phyloP scores from a whole-genome alignment of 2,888 invertebrate species.

The Chloroclystis v-ata region DNA sequence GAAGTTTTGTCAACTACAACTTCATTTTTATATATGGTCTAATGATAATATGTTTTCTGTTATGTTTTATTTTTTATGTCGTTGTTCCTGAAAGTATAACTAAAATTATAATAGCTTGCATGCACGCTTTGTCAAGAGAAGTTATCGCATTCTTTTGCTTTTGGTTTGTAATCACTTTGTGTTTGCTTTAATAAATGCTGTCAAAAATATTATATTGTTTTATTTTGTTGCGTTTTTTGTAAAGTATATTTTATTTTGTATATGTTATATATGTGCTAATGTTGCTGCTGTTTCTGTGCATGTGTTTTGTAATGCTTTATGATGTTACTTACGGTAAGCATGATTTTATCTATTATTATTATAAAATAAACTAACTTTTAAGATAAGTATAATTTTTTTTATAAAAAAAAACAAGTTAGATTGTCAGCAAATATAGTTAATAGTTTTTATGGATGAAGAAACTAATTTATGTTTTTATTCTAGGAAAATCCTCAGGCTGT shows the following conservation, averaged over 20 bases:
- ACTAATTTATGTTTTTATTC: slow-evolving; percentile 22
- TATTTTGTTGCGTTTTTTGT: slow-evolving; percentile 8
- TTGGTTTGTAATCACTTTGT: slow-evolving; percentile 38
- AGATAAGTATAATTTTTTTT: not conserved
- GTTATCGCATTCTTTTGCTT: slow-evolving; percentile 30
- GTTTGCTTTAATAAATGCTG: slow-evolving; percentile 44
- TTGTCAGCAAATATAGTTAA: no score
- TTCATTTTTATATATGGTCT: no score
- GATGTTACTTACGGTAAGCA: slow-evolving; percentile 22
- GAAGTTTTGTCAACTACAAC: no score
- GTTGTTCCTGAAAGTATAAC: no score
- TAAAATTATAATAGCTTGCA: not conserved
- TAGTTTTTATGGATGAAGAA: not conserved
- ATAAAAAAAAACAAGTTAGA: no score
- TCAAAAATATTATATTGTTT: slow-evolving; percentile 31
- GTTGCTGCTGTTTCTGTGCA: slow-evolving; percentile 10
- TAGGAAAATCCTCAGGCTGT: slow-evolving; percentile 48
- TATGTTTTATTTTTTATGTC: no score
- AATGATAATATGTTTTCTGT: no score
- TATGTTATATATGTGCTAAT: slow-evolving; percentile 10
- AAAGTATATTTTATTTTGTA: not conserved
- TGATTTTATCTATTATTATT: not conserved
- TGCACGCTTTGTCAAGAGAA: slow-evolving; percentile 23
- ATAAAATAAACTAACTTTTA: no score
- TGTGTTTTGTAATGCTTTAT: slow-evolving; percentile 2